These are phyloP conservation scores for Bombycilla garrulus DNA, from an alignment of 2,113 vertebrate genomes.

Conservation along the genomic window DNA sequence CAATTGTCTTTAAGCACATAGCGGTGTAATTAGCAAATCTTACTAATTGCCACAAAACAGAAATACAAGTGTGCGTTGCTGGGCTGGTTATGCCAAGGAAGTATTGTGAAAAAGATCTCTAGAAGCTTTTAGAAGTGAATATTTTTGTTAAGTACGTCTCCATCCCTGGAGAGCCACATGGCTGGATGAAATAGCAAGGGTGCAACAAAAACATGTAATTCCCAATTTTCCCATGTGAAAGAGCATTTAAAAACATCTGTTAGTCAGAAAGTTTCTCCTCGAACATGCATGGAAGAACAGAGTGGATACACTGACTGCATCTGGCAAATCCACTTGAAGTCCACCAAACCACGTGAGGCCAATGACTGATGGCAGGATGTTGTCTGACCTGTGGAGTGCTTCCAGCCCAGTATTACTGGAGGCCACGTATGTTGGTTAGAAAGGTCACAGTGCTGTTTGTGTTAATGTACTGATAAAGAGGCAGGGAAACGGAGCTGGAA, in stretches of 20 bases:
- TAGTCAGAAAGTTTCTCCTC: neutral
- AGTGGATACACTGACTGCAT: neutral
- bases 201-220: neutral
- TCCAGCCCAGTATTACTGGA: neutral
- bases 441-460: neutral
- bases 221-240: conserved; percentile 38
- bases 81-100: neutral
- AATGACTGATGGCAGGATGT: conserved; percentile 18
- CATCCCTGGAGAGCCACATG: conserved; percentile 11
- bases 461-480: conserved; percentile 23
- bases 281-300: neutral
- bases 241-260: conserved; percentile 33
- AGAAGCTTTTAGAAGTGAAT: conserved; percentile 21
- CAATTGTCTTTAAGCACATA: conserved; percentile 9
- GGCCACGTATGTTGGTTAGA: neutral
- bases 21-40: neutral
- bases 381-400: neutral
- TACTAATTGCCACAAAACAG: neutral
- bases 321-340: neutral
- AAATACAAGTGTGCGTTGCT: neutral
- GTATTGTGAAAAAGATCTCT: neutral
- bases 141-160: conserved; percentile 3
- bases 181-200: neutral
- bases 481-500: neutral
- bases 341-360: neutral